These are phyloP conservation scores for Drosophila cognata DNA, from an alignment of 2,888 invertebrate species.

Conservation along the genomic window DNA sequence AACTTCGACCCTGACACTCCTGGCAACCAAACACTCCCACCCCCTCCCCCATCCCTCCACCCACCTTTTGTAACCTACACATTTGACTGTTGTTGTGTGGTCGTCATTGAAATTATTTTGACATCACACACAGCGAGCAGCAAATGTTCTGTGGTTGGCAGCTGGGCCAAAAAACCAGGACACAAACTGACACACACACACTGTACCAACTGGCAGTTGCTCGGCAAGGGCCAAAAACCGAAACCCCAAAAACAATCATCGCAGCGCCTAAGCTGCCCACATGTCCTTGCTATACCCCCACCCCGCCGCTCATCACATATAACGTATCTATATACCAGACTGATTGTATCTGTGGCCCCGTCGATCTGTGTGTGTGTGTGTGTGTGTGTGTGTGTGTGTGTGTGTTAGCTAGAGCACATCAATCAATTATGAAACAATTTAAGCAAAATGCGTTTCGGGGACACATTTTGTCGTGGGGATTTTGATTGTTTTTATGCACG, in stretches of 20 bases:
- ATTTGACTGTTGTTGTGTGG: constrained; percentile 29
- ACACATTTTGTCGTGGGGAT: constrained; percentile 43
- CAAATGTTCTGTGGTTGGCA: constrained; percentile 65
- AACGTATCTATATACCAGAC: constrained; percentile 19
- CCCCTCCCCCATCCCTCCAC: background rate
- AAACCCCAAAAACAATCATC: constrained; percentile 37
- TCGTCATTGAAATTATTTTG: constrained; percentile 75
- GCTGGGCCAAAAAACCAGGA: constrained; percentile 48
- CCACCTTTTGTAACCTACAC: constrained; percentile 3
- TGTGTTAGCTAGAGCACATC: constrained; percentile 50
- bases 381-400: constrained; percentile 1
- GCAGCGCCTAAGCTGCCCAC: constrained; percentile 46
- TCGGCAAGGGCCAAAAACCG: constrained; percentile 4
- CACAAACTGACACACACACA: constrained; percentile 12
- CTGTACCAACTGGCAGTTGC: constrained; percentile 5
- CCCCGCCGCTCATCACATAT: background rate
- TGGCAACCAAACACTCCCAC: background rate
- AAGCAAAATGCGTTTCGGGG: constrained; percentile 66
- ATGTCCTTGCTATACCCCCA: background rate
- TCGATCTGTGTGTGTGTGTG: background rate
- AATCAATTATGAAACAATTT: constrained; percentile 79
- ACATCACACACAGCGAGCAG: constrained; percentile 53
- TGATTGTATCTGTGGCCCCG: constrained; percentile 41
- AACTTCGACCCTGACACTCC: constrained; percentile 22
- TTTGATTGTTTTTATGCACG: constrained; percentile 63